A percentile compares a stretch with the other conserved stretches of the same genome.
phyloP scores from a whole-genome alignment of 2,797 vertebrate genomes.

The Acanthurus leucopareius region DNA sequence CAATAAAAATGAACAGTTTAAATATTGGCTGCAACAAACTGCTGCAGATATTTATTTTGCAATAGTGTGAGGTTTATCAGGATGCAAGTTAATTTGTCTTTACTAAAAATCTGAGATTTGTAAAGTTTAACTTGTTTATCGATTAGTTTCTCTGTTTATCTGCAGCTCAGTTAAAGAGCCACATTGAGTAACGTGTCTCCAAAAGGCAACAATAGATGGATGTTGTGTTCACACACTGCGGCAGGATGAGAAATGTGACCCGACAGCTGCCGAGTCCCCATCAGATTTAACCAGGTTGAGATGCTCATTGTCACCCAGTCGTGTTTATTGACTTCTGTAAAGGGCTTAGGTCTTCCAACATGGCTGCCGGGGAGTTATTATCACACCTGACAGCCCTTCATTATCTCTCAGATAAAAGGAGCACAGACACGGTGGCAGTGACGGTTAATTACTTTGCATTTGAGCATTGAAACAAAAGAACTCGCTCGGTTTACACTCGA shows the following conservation, averaged over 20 bases:
- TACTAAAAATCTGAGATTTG: no score
- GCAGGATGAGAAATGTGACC: not conserved
- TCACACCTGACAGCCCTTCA: conserved; percentile 2
- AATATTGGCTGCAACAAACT: no score
- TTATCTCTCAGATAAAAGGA: conserved; percentile 24
- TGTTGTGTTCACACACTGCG: not conserved
- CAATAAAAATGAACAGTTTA: no score
- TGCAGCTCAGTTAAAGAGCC: not conserved
- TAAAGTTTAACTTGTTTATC: not conserved
- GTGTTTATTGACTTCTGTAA: conserved; percentile 32
- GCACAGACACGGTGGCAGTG: not conserved
- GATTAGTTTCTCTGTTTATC: not conserved
- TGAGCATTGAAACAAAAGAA: not conserved
- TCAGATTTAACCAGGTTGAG: conserved; percentile 20
- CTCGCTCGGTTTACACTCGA: not conserved
- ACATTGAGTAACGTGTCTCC: not conserved
- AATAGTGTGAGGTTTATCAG: no score
- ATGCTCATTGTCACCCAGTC: not conserved
- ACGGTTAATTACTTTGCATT: conserved; percentile 5
- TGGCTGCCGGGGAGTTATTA: not conserved
- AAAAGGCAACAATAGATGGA: not conserved
- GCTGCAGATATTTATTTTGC: no score
- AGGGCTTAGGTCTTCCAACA: conserved; percentile 4
- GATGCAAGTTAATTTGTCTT: no score
- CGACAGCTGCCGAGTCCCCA: not conserved